Evolutionary conservation across 2,888 invertebrate species (phyloP), one percentile per base, ranked within the genome.

Genomic region (Chrysotoxum bicinctum): DNA sequence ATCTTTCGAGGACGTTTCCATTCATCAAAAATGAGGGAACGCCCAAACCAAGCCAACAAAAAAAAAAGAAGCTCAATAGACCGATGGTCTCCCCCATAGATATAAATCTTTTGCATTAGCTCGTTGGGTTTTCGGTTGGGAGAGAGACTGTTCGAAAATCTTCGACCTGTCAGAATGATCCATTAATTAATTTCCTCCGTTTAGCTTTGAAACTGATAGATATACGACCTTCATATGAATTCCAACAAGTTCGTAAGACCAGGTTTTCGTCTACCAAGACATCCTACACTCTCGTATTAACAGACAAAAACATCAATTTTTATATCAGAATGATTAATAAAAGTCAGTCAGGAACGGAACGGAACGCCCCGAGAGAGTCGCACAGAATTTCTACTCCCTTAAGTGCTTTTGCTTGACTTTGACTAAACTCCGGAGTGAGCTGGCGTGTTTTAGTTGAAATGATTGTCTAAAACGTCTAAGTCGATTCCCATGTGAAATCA

Each of bases 131-230:
- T 26, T 26, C 26, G 26, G 26, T 40, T 66, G 48, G 23, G 48
- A 26, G 26, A 21, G 26, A 21, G 50, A 43, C 26, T 66, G 26
- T 23, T 35, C 32, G 62, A 62, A 62, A 73, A 60, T 80, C 56
- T 69, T 80, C 81, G 76, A 81, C 81, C 76, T 77, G 81, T 81
- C 72, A 21, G 26, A 72, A 73, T 85, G 76, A 85, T 81, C 72
- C 76, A 85, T 85, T 81, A 81, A 85, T 80, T 85, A 80, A 76
- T 85, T 85, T 68, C 50, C 64, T 48, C 58, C 30, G 14, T 26
- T 23, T 14, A 21, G 8, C 58, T 21, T 62, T 8, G 9, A 48
- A 35, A n/a, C n/a, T 16, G n/a, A 12, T 40, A 3, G 16, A 43
- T 45, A 10, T 58, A 32, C 19, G 6, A 56, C 16, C 54, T 58